Evolutionary conservation across 1,140 invertebrate genomes (phyloP), one percentile per base, ranked within the genome.

Genomic region (Drosophila kanapiae): DNA sequence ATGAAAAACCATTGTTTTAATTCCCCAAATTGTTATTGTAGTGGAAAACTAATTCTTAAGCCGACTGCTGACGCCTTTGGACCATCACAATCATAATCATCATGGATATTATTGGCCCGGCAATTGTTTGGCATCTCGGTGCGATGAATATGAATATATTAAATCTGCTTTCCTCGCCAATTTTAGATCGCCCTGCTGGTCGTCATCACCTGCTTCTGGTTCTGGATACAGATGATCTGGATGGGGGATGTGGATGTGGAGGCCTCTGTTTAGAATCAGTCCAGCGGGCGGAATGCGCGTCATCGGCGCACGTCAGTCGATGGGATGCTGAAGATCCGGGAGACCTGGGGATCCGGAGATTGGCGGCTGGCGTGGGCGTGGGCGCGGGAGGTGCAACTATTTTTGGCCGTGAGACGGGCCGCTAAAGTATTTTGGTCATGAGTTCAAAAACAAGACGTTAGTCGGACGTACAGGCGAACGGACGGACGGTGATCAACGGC

Each of bases 381-480:
- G 68, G 42, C 8, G 62, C 53, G 76, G 61, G 40, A 56, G 72
- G 63, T 60, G 59, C 18, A 63, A 67, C 75, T 88, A 88, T 75
- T 81, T 90, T 79, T 88, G 84, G 85, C 61, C 78, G 83, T 88
- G 85, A 88, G 85, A 85, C 85, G 81, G 70, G 70, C 75, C 75
- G 81, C 67, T 81, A 18, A 85, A 90, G 85, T 88, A 88, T 88
- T 88, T 90, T 85, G 85, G 84, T 88, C 84, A 88, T 90, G 85
- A 78, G 64, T 87, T 87, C 60, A 70, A 87, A 83, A 86, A 86
- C 75, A 85, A 78, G 75, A 57, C 59, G 23, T 23, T 23, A 23
- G 23, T 23, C 23, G 23, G 23, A 2, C 23, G 23, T 1, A 23
- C n/a, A n/a, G n/a, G n/a, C 23, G 23, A 3, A 23, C 23, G 23